phyloP scores from a whole-genome alignment of 2,797 vertebrate species.

The Tolypeutes matacus region DNA sequence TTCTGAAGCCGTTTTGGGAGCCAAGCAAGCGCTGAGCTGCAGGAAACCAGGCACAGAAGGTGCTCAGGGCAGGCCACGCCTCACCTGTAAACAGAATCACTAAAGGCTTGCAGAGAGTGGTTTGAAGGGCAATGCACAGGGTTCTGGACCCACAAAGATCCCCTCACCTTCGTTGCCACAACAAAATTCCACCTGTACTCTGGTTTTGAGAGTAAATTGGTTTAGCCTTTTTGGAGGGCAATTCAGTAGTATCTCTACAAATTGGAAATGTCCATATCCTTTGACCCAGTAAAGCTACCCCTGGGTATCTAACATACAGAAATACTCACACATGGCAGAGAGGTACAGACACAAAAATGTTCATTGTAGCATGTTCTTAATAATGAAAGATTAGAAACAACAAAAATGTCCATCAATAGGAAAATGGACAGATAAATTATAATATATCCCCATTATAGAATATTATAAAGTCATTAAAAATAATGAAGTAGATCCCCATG shows the following conservation, averaged over 20 bases:
- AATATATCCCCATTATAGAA: constrained; percentile 41
- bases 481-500: constrained; percentile 52
- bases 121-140: neutral
- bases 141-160: neutral
- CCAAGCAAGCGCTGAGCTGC: neutral
- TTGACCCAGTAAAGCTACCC: neutral
- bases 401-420: constrained; percentile 18
- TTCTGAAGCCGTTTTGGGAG: constrained; percentile 63
- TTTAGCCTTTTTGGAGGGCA: neutral
- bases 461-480: constrained; percentile 47
- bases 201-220: neutral
- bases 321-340: neutral
- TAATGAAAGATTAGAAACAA: constrained; percentile 53
- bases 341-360: neutral
- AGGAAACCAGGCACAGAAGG: constrained; percentile 1
- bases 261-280: neutral
- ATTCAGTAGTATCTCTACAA: neutral
- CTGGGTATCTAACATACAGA: neutral
- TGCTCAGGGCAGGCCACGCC: neutral
- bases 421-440: constrained; percentile 28
- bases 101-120: neutral
- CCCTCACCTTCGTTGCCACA: neutral
- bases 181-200: constrained; percentile 13
- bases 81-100: constrained; percentile 38
- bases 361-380: neutral